Evolutionary conservation across 2,888 invertebrate species (phyloP).

Genomic region (Thera britannica): DNA sequence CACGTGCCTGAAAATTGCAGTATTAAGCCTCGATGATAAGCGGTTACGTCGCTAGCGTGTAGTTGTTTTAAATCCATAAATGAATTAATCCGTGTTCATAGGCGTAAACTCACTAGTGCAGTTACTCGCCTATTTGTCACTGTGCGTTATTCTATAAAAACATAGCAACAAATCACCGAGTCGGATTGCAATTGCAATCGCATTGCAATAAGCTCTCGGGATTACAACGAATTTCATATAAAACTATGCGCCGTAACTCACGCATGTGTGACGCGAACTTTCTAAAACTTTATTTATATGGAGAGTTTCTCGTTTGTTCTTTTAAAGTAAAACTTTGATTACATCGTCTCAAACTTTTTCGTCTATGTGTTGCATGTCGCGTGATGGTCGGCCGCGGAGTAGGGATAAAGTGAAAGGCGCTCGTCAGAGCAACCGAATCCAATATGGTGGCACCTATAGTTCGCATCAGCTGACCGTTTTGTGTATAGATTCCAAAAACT

Average conservation of each 20-base stretch:
- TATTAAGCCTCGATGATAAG: no score
- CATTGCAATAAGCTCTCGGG: conserved; percentile 27
- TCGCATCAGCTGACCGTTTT: no score
- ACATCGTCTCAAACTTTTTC: no score
- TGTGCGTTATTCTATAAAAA: neutral
- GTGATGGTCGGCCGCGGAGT: no score
- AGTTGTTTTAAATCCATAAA: neutral
- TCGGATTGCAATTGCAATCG: conserved; percentile 19
- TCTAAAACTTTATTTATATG: neutral
- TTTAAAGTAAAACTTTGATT: no score
- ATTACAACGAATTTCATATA: conserved; percentile 34
- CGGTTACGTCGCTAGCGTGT: no score
- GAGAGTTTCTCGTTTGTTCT: neutral
- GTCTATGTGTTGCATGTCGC: no score
- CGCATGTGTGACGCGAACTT: conserved; percentile 22
- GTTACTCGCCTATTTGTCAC: conserved; percentile 6
- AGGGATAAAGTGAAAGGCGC: no score
- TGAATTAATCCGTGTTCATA: neutral
- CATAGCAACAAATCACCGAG: conserved; percentile 15
- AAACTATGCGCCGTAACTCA: conserved; percentile 35
- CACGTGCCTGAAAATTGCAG: no score
- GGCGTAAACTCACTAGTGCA: neutral
- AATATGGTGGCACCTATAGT: no score
- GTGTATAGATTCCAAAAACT: no score
- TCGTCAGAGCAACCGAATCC: no score